Evolutionary conservation across 2,888 invertebrate species (phyloP).

Genomic region (Glyphotaelius pellucidus): DNA sequence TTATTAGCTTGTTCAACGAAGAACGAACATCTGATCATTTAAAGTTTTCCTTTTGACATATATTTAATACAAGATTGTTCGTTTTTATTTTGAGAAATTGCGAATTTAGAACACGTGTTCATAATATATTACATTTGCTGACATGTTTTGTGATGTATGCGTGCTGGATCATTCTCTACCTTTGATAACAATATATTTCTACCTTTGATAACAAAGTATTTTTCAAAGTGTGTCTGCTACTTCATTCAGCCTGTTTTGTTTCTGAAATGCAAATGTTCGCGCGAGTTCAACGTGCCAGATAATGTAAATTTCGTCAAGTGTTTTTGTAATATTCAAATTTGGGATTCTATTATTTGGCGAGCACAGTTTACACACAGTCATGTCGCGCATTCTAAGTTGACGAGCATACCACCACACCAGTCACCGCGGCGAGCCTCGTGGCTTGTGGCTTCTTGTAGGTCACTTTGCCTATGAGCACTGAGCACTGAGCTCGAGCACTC

Average conservation of each 20-base stretch:
- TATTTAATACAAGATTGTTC: not conserved
- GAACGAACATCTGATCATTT: not conserved
- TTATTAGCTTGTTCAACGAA: no score
- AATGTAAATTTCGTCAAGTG: slow-evolving; percentile 28
- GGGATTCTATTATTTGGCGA: slow-evolving; percentile 17
- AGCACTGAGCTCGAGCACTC: not conserved
- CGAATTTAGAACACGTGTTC: not conserved
- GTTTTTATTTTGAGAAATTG: not conserved
- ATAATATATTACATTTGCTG: not conserved
- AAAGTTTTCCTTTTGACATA: not conserved
- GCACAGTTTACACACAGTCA: slow-evolving; percentile 20
- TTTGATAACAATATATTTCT: not conserved
- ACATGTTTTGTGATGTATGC: not conserved
- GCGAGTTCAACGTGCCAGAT: slow-evolving; percentile 24
- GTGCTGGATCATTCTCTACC: not conserved
- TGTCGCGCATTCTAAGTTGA: slow-evolving; percentile 32
- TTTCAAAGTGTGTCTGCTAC: not conserved
- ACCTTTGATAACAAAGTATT: not conserved
- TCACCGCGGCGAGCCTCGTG: not conserved
- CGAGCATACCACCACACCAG: not conserved
- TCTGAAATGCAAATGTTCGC: slow-evolving; percentile 20
- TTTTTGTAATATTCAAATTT: slow-evolving; percentile 42
- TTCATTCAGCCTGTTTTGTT: not conserved
- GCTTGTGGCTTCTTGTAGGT: not conserved
- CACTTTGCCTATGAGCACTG: not conserved